Evolutionary conservation across 2,888 invertebrate species (phyloP).

Genomic region (Andrena bicolor): DNA sequence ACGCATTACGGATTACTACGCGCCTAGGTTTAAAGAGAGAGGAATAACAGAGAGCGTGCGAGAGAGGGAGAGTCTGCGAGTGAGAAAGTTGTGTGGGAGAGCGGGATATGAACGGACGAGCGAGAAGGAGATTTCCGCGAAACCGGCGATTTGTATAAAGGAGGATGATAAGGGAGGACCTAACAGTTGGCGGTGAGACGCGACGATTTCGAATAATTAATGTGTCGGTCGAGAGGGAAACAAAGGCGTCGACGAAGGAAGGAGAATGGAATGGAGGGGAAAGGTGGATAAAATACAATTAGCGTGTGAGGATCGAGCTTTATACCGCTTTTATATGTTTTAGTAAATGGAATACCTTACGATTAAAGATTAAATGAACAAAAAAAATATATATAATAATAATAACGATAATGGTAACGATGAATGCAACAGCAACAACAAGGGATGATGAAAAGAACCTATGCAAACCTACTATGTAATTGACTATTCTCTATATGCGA

Average conservation of each 20-base stretch:
- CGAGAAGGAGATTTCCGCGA: slow-evolving; percentile 30
- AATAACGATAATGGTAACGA: slow-evolving; percentile 49
- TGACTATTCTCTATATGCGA: slow-evolving; percentile 81
- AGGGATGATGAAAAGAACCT: slow-evolving; percentile 60
- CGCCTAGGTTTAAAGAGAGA: slow-evolving; percentile 67
- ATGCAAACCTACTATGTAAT: slow-evolving; percentile 80
- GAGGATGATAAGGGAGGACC: neutral
- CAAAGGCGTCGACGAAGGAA: slow-evolving; percentile 14
- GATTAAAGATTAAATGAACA: slow-evolving; percentile 76
- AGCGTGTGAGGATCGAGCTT: slow-evolving; percentile 84
- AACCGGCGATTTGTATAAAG: slow-evolving; percentile 71
- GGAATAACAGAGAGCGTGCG: slow-evolving; percentile 11
- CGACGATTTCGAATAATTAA: slow-evolving; percentile 65
- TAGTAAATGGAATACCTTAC: slow-evolving; percentile 81
- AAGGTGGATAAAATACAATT: slow-evolving; percentile 37
- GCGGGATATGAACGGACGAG: neutral
- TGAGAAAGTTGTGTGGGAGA: neutral
- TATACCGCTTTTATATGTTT: slow-evolving; percentile 84
- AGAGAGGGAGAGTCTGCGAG: neutral
- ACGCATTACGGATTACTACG: slow-evolving; percentile 66
- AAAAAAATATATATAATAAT: slow-evolving; percentile 59
- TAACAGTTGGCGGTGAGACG: slow-evolving; percentile 55
- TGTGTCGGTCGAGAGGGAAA: slow-evolving; percentile 36
- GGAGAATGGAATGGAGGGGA: neutral
- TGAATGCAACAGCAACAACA: slow-evolving; percentile 40